These are phyloP conservation scores for Vannuccia rotundouncinata DNA, from an alignment of 2,888 invertebrate genomes.

Conservation along the genomic window DNA sequence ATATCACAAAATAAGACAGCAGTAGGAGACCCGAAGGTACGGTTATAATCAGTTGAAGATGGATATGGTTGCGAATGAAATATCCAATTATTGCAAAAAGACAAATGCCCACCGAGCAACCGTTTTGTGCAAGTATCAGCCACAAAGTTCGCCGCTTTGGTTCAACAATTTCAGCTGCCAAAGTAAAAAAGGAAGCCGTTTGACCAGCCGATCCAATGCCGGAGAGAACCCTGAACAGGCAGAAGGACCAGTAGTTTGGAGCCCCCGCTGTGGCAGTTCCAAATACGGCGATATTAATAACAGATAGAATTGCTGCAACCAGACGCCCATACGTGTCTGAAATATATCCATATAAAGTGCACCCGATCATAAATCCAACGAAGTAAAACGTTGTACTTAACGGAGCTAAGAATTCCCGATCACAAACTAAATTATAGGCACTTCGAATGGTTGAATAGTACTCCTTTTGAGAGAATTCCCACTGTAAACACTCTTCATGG, in stretches of 20 bases:
- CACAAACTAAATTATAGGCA: conserved; percentile 44
- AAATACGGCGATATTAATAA: not conserved
- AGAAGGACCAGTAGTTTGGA: conserved; percentile 24
- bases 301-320: not conserved
- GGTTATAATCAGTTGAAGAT: conserved; percentile 8
- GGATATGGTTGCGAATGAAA: conserved; percentile 27
- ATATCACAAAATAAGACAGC: not conserved
- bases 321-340: conserved; percentile 44
- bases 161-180: conserved; percentile 16
- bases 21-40: not conserved
- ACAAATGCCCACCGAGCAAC: conserved; percentile 13
- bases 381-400: conserved; percentile 45
- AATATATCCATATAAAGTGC: conserved; percentile 45
- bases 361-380: conserved; percentile 45
- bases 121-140: conserved; percentile 8
- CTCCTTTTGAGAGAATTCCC: not conserved
- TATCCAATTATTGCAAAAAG: conserved; percentile 21
- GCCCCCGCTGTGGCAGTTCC: conserved; percentile 18
- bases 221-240: not conserved
- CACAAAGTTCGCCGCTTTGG: conserved; percentile 11
- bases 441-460: not conserved
- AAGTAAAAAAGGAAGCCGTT: not conserved
- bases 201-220: conserved; percentile 33
- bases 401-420: conserved; percentile 42
- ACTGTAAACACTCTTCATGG: not conserved